Percentiles rank a stretch among this genome's conserved stretches.
phyloP scores from a whole-genome alignment of 1,140 invertebrate species.

The Myzus persicae region DNA sequence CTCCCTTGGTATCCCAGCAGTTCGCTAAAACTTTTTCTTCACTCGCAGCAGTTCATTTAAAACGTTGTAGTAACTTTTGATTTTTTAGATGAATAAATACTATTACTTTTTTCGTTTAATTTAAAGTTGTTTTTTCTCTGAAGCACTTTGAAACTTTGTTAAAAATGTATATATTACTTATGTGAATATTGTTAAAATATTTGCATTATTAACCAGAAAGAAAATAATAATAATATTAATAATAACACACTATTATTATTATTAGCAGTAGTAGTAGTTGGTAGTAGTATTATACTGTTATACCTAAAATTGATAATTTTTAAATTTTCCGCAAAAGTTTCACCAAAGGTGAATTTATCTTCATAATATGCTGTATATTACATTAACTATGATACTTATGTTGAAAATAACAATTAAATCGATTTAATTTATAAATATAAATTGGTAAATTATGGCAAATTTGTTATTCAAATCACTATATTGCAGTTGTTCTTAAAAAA shows the following conservation, averaged over 20 bases:
- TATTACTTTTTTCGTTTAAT: conserved; percentile 36
- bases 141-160: not conserved
- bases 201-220: not conserved
- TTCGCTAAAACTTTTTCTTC: conserved; percentile 25
- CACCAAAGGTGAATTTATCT: not conserved
- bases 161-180: not conserved
- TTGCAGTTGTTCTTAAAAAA: not conserved
- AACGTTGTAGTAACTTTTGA: conserved; percentile 35
- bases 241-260: not conserved
- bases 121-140: conserved; percentile 3
- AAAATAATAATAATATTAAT: not conserved
- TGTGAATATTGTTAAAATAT: not conserved
- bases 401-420: not conserved
- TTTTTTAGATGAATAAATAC: conserved; percentile 32
- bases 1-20: not conserved
- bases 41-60: not conserved
- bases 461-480: not conserved
- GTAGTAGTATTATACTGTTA: too few species aligned
- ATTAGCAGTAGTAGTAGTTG: too few species aligned
- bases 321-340: not conserved
- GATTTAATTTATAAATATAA: too few species aligned
- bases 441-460: too few species aligned
- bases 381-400: not conserved
- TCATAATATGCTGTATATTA: not conserved
- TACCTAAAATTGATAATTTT: not conserved